These are phyloP conservation scores for Paramuricea clavata DNA, from an alignment of 92 coral and sea anemone species.

Conservation along the genomic window DNA sequence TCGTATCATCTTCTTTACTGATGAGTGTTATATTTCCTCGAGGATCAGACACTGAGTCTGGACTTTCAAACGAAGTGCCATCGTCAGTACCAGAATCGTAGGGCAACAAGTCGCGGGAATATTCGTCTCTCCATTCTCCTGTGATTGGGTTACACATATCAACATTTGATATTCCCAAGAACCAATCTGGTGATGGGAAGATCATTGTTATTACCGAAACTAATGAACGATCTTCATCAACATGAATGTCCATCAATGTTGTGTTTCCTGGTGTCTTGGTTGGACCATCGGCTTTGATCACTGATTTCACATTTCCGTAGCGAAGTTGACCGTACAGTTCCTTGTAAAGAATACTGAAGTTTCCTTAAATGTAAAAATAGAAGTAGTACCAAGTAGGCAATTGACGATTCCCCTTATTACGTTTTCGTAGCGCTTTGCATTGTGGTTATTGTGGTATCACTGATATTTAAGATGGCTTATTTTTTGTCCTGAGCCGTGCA, in stretches of 20 bases:
- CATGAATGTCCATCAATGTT: not conserved
- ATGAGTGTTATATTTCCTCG: conserved; percentile 23
- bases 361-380: not conserved
- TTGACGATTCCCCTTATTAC: no score
- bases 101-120: not conserved
- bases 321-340: conserved; percentile 21
- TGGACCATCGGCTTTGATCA: conserved; percentile 22
- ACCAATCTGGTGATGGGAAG: conserved; percentile 48
- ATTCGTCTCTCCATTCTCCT: conserved; percentile 28
- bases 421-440: no score
- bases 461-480: no score
- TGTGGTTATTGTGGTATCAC: no score
- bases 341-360: not conserved
- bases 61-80: conserved; percentile 38
- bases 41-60: not conserved
- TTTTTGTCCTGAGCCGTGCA: no score
- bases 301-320: not conserved
- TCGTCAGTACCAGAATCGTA: conserved; percentile 43
- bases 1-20: conserved; percentile 20
- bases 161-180: conserved; percentile 34
- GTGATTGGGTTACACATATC: conserved; percentile 33
- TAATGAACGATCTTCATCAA: conserved; percentile 22
- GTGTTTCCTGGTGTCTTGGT: conserved; percentile 16
- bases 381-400: no score
- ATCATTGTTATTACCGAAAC: conserved; percentile 35